Base-by-base conservation (phyloP, 2,797 vertebrate genomes). In the Sciaenops ocellatus region DNA sequence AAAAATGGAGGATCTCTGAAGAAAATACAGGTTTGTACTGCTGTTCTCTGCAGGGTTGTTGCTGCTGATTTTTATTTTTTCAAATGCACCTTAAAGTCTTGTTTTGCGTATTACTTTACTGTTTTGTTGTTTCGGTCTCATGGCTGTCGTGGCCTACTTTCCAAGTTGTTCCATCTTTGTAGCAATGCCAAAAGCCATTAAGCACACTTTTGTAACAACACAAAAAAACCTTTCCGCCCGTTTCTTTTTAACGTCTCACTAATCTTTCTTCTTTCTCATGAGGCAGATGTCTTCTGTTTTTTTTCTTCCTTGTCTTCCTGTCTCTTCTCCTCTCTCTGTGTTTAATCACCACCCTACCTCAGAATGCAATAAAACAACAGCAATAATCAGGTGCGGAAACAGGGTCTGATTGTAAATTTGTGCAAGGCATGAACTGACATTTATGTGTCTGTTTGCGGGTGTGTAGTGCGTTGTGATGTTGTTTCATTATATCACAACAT, bases 131-230 rank as follows among this genome's bases (percentile, higher is more conserved):
- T 57, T 73, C 3, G 3, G 74, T 77, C 77, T 89, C 71, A 62
- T 78, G 79, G 61, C 78, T 87, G 80, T 74, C 64, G 64, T 89
- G 87, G 72, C 86, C 87, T 93, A 86, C 52, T 92, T 92, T 90
- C 62, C 38, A 64, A 78, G 83, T 84, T 83, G 59, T 74, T 85
- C 82, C 72, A 66, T 71, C 78, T 84, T 87, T 88, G 44, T 74
- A 80, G 78, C 65, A 51, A 76, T 72, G 88, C 84, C 78, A 85
- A 86, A 90, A 88, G 76, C 87, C 56, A 89, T 90, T 82, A 85
- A 34, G 73, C 57, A 74, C 61, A 87, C 71, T 82, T 89, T 83
- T 62, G 66, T 80, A 78, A 78, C 38, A 48, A n/a, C 66, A 71
- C 38, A 48, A 69, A 80, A 60, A 60, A 5, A 1, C 11, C 34